A percentile compares a stretch with the other conserved stretches of the same genome.
Evolutionary conservation across 1,140 invertebrate genomes (phyloP).

Genomic region (Oedothorax gibbosus): DNA sequence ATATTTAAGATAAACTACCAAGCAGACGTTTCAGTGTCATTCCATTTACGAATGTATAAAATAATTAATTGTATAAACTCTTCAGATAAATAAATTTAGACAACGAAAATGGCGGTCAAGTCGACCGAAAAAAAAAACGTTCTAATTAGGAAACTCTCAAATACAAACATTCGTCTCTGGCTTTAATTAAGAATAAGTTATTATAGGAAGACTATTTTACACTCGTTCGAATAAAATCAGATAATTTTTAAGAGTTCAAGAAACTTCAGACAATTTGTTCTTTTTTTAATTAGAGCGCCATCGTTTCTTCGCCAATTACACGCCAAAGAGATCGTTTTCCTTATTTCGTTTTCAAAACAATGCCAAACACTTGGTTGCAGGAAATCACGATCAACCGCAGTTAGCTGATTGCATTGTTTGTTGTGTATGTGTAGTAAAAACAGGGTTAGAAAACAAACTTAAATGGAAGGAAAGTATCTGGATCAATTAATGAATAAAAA

Average conservation of each 20-base stretch:
- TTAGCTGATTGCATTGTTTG: no score
- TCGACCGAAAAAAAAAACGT: background rate
- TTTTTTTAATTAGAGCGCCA: constrained; percentile 41
- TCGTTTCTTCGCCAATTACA: constrained; percentile 38
- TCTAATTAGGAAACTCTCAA: background rate
- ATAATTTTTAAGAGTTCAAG: constrained; percentile 30
- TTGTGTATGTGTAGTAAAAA: no score
- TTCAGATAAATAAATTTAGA: background rate
- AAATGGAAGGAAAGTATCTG: no score
- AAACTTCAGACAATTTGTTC: constrained; percentile 13
- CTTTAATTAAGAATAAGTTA: constrained; percentile 9
- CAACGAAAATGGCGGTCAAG: background rate
- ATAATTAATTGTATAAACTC: no score
- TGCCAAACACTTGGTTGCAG: background rate
- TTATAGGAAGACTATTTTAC: background rate
- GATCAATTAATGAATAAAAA: no score
- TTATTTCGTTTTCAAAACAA: constrained; percentile 11
- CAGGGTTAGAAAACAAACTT: no score
- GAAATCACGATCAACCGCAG: background rate
- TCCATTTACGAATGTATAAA: no score
- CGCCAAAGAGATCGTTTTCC: background rate
- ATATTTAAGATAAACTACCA: no score
- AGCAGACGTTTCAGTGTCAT: no score
- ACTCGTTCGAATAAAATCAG: constrained; percentile 27
- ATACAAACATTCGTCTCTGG: background rate